These are phyloP conservation scores for Oscheius sp. DNA, from an alignment of 2,888 invertebrate genomes.

Conservation along the genomic window DNA sequence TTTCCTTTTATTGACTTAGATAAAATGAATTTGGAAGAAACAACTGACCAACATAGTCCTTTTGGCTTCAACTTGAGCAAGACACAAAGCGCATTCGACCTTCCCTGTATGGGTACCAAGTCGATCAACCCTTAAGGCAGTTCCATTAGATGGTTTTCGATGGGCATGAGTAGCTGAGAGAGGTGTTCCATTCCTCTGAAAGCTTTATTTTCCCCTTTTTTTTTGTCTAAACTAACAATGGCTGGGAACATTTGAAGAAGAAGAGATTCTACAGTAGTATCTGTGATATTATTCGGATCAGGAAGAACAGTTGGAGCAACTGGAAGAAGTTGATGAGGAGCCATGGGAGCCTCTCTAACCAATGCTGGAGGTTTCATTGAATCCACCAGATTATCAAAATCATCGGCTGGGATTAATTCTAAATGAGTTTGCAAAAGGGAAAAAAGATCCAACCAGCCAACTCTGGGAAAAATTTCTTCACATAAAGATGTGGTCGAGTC, in stretches of 20 bases:
- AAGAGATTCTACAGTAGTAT: slow-evolving; percentile 25
- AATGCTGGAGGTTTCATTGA: slow-evolving; percentile 4
- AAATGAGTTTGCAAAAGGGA: background rate
- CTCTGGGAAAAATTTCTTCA: slow-evolving; percentile 17
- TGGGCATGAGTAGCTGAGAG: slow-evolving; percentile 20
- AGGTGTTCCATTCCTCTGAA: slow-evolving; percentile 12
- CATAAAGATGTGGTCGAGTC: slow-evolving; percentile 25
- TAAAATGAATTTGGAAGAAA: too few relatives aligned
- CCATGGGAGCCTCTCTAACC: background rate
- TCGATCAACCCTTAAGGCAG: slow-evolving; percentile 15
- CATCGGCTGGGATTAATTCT: slow-evolving; percentile 20
- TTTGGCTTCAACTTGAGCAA: slow-evolving; percentile 24
- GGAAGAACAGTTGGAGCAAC: slow-evolving; percentile 1
- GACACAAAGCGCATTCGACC: slow-evolving; percentile 24
- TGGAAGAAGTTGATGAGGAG: background rate
- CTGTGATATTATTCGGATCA: slow-evolving; percentile 5
- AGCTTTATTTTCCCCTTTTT: too few relatives aligned
- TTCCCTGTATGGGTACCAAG: slow-evolving; percentile 28
- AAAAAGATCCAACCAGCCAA: slow-evolving; percentile 5
- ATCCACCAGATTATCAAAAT: slow-evolving; percentile 23
- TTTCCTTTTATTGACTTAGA: too few relatives aligned
- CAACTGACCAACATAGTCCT: slow-evolving; percentile 29
- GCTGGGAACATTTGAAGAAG: slow-evolving; percentile 29
- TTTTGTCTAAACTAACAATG: slow-evolving; percentile 17
- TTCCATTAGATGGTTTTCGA: slow-evolving; percentile 11